Evolutionary conservation across 1,140 invertebrate genomes (phyloP).

Genomic region (Zaprionus capensis): DNA sequence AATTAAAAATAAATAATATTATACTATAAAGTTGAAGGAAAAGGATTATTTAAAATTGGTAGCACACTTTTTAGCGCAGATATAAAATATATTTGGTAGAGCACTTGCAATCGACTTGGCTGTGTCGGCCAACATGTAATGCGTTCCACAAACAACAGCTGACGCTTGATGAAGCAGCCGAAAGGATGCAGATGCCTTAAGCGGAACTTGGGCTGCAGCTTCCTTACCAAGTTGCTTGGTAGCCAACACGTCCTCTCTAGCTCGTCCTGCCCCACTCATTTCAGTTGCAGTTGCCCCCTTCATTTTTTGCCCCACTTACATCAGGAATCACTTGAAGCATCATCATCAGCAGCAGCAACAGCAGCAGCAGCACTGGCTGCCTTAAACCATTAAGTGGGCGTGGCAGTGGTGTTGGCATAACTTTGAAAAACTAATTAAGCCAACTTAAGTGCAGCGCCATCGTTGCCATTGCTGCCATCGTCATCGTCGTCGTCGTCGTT

Average conservation of each 20-base stretch:
- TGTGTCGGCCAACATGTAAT: slow-evolving; percentile 3
- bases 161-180: slow-evolving; percentile 15
- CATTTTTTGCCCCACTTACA: slow-evolving; percentile 19
- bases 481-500: slow-evolving; percentile 10
- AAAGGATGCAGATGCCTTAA: slow-evolving; percentile 35
- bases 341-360: slow-evolving; percentile 17
- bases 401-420: slow-evolving; percentile 76
- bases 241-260: background rate
- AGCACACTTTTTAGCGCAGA: background rate
- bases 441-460: slow-evolving; percentile 77
- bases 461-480: slow-evolving; percentile 23
- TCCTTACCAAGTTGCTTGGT: slow-evolving; percentile 19
- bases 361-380: slow-evolving; percentile 23
- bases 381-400: slow-evolving; percentile 73
- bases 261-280: background rate
- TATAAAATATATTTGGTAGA: background rate
- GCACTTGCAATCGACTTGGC: slow-evolving; percentile 29
- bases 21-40: background rate
- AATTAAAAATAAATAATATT: background rate
- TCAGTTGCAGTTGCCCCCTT: slow-evolving; percentile 20
- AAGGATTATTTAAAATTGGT: background rate
- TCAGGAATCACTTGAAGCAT: slow-evolving; percentile 57
- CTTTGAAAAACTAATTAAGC: slow-evolving; percentile 83
- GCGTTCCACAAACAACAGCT: slow-evolving; percentile 40
- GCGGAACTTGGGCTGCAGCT: slow-evolving; percentile 30